Evolutionary conservation across 2,797 vertebrate species (phyloP).

Genomic region (Onychomys arenicola): DNA sequence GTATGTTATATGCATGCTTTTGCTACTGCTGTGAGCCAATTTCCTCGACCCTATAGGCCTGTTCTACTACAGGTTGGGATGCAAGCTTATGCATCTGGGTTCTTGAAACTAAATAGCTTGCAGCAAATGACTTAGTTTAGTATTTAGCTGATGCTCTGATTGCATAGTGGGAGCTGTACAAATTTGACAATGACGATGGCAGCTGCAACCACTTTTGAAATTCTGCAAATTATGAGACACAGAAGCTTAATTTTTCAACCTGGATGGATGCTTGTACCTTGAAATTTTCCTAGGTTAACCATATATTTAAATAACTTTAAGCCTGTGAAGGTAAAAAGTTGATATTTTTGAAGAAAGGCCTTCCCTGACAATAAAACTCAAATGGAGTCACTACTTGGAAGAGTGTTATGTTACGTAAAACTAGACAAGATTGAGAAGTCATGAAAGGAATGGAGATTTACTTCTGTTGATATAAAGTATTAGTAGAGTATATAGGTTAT

Average conservation of each 20-base stretch:
- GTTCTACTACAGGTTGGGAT: not conserved
- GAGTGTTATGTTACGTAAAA: not conserved
- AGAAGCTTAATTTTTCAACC: not conserved
- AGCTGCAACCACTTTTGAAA: fast-evolving
- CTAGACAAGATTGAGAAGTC: not conserved
- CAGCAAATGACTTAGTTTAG: not conserved
- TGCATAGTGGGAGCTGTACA: not conserved
- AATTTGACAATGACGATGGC: not conserved
- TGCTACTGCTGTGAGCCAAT: no score
- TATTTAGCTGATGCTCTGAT: not conserved
- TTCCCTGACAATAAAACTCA: not conserved
- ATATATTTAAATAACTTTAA: not conserved
- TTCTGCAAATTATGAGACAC: not conserved
- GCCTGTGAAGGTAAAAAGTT: not conserved
- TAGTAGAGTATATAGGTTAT: not conserved
- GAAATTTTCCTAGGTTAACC: not conserved
- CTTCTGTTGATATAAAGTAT: not conserved
- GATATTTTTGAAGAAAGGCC: not conserved
- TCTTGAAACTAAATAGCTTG: not conserved
- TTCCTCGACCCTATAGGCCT: no score
- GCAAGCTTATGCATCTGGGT: not conserved
- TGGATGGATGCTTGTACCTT: not conserved
- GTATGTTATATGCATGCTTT: no score
- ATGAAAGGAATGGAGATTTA: not conserved
- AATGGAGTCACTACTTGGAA: not conserved